Percentiles rank a stretch among this genome's conserved stretches.
phyloP scores from a whole-genome alignment of 2,113 vertebrate genomes.

The Apus apus region DNA sequence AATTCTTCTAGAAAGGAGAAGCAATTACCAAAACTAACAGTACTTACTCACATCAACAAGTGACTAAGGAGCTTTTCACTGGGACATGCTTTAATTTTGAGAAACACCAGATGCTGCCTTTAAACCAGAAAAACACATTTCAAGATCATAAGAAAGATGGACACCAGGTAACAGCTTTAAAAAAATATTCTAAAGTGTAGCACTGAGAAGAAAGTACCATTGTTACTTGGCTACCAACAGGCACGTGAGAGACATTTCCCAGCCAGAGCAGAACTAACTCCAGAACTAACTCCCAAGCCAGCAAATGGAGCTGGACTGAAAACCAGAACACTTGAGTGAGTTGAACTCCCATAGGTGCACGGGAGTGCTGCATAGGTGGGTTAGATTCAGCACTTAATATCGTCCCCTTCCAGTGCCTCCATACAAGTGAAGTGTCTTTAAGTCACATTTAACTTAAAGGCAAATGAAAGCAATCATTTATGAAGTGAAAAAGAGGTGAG shows the following conservation, averaged over 20 bases:
- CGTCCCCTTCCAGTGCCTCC: not conserved
- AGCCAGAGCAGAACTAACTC: not conserved
- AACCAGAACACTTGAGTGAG: not conserved
- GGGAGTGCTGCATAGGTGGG: not conserved
- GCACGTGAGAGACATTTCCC: not conserved
- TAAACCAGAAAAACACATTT: not conserved
- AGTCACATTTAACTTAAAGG: not conserved
- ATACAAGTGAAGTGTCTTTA: not conserved
- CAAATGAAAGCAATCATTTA: not conserved
- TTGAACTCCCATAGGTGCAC: not conserved
- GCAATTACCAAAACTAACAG: constrained; percentile 35
- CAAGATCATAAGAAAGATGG: not conserved
- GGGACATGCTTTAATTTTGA: constrained; percentile 2
- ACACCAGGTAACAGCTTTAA: not conserved
- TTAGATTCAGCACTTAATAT: not conserved
- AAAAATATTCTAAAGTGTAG: not conserved
- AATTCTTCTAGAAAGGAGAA: constrained; percentile 39
- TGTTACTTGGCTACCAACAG: not conserved
- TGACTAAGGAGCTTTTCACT: constrained; percentile 29
- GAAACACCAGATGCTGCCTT: constrained; percentile 1
- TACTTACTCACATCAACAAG: not conserved
- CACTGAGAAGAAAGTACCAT: not conserved
- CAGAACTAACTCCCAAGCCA: not conserved
- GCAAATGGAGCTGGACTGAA: not conserved
- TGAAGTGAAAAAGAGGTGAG: not conserved